phyloP scores from a whole-genome alignment of 2,113 vertebrate species.

The Marmota flaviventris region DNA sequence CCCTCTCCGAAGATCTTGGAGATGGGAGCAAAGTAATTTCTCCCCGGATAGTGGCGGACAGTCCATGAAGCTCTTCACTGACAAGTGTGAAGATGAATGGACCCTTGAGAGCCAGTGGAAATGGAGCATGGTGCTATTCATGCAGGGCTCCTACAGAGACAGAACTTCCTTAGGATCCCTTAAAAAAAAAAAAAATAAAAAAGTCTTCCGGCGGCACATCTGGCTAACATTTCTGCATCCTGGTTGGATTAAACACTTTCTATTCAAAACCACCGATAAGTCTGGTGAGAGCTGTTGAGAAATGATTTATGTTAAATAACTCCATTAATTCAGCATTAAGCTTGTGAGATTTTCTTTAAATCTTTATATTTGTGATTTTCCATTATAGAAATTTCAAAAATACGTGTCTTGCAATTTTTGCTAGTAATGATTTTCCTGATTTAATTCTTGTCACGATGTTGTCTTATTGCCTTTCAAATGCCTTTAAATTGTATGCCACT shows the following conservation, averaged over 20 bases:
- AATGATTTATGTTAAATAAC: background rate
- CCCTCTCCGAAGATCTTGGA: background rate
- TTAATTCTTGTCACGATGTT: background rate
- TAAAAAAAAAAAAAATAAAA: background rate
- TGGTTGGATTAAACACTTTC: conserved; percentile 9
- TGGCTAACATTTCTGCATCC: background rate
- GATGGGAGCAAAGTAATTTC: background rate
- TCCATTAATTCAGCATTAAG: background rate
- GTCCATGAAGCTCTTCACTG: background rate
- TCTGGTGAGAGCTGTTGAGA: background rate
- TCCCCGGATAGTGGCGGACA: background rate
- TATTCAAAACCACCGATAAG: background rate
- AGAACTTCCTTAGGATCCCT: background rate
- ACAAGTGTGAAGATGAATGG: background rate
- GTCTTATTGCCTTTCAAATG: conserved; percentile 6
- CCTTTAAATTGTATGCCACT: background rate
- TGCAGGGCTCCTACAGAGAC: background rate
- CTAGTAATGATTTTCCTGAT: background rate
- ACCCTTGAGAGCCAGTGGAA: background rate
- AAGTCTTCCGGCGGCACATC: background rate
- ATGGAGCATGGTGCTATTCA: background rate
- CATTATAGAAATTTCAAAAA: background rate
- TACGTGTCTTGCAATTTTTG: background rate
- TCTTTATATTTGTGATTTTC: background rate
- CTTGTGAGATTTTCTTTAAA: background rate